Conservation (phyloP, 2,797 vertebrate species). For the Halcyon badia region DNA sequence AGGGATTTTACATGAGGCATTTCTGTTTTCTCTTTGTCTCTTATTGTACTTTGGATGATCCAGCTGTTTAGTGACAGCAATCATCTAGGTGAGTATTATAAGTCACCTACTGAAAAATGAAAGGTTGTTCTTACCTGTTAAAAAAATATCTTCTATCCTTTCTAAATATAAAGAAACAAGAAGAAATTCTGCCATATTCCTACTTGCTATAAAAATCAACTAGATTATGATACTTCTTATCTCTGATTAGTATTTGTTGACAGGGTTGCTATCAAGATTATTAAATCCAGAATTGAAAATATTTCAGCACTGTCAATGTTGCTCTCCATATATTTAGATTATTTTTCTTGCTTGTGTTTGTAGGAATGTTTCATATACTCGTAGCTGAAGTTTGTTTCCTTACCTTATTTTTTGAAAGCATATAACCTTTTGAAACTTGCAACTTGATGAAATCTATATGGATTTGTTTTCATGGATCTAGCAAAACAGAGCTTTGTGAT, state of each 20-base stretch:
- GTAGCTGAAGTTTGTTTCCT: background rate
- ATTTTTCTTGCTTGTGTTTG: constrained; percentile 38
- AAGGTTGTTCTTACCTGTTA: background rate
- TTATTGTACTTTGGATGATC: background rate
- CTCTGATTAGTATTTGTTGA: background rate
- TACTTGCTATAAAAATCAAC: background rate
- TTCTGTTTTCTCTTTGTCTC: background rate
- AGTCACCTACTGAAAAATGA: background rate
- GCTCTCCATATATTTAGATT: background rate
- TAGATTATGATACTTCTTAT: constrained; percentile 3
- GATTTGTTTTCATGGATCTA: constrained; percentile 5
- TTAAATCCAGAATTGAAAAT: constrained; percentile 20
- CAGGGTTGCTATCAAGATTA: background rate
- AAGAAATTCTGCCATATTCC: background rate
- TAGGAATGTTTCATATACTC: background rate
- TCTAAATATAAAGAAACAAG: background rate
- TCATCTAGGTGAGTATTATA: background rate
- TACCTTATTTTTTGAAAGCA: background rate
- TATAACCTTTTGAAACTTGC: constrained; percentile 22
- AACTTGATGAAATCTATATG: constrained; percentile 25
- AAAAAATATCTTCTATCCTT: background rate
- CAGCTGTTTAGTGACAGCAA: background rate
- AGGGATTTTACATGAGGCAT: background rate
- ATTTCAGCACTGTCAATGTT: background rate
- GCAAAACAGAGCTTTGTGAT: background rate